A percentile compares a stretch with the other conserved stretches of the same genome.
These are phyloP conservation scores for Nephrocerus scutellatus DNA, from an alignment of 2,888 invertebrate species.

Conservation along the genomic window DNA sequence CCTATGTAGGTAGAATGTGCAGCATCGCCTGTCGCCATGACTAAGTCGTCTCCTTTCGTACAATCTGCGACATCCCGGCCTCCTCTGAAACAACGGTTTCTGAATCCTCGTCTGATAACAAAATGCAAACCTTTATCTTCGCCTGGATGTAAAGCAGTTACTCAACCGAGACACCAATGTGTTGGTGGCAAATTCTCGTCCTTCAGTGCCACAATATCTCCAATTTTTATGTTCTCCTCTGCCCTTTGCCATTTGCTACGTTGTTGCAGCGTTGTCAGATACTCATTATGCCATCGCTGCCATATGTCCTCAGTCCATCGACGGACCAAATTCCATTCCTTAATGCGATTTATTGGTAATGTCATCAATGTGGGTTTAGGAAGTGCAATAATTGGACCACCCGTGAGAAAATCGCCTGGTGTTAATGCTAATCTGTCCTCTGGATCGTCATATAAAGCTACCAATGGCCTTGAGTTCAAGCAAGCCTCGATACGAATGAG, in stretches of 20 bases:
- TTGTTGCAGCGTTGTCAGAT: constrained; percentile 6
- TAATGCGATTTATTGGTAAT: no score
- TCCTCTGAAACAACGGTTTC: constrained; percentile 10
- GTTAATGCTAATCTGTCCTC: constrained; percentile 6
- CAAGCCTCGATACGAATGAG: constrained; percentile 8
- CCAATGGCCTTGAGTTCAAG: constrained; percentile 6
- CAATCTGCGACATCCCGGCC: constrained; percentile 5
- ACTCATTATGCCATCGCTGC: constrained; percentile 13
- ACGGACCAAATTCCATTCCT: no score
- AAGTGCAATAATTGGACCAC: no score
- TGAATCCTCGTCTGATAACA: constrained; percentile 5
- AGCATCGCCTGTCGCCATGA: no score
- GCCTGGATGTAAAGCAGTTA: constrained; percentile 24
- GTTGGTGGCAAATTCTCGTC: constrained; percentile 25
- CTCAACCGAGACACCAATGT: constrained; percentile 26
- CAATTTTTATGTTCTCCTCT: constrained; percentile 9
- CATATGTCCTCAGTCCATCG: constrained; percentile 11
- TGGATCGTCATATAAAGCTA: constrained; percentile 4
- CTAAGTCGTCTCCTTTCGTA: no score
- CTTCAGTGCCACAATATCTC: constrained; percentile 26
- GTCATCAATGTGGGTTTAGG: no score
- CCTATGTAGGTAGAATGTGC: no score
- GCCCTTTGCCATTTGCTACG: constrained; percentile 9
- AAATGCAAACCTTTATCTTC: constrained; percentile 15
- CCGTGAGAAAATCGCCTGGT: constrained; percentile 4